phyloP scores from a whole-genome alignment of 2,797 vertebrate genomes.

The Numenius phaeopus region DNA sequence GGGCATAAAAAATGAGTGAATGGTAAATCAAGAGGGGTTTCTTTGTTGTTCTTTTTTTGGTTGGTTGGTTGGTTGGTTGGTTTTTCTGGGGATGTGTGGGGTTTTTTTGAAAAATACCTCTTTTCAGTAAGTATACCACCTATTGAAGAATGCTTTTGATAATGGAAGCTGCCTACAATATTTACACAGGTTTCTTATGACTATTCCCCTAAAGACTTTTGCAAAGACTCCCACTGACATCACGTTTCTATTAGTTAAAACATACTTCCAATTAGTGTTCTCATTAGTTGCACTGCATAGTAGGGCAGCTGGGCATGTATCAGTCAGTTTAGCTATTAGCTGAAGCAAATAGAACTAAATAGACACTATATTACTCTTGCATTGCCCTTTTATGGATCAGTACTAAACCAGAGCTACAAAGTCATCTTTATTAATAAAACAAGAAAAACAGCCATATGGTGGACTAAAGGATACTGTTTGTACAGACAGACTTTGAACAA shows the following conservation, averaged over 20 bases:
- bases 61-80: background rate
- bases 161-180: background rate
- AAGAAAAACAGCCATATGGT: background rate
- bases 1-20: background rate
- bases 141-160: background rate
- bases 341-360: background rate
- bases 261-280: background rate
- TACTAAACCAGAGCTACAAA: background rate
- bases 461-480: background rate
- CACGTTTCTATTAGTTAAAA: background rate
- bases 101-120: background rate
- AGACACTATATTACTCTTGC: background rate
- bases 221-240: background rate
- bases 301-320: background rate
- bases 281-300: background rate
- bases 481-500: background rate
- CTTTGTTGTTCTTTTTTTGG: background rate
- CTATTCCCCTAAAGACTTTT: background rate
- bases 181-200: background rate
- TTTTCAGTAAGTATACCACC: background rate
- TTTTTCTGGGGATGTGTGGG: background rate
- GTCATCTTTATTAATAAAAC: background rate
- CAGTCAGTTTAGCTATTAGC: slow-evolving; percentile 21
- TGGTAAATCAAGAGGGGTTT: background rate
- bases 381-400: background rate